These are phyloP conservation scores for Pseudomugil gertrudae DNA, from an alignment of 2,797 vertebrate genomes.

Conservation along the genomic window DNA sequence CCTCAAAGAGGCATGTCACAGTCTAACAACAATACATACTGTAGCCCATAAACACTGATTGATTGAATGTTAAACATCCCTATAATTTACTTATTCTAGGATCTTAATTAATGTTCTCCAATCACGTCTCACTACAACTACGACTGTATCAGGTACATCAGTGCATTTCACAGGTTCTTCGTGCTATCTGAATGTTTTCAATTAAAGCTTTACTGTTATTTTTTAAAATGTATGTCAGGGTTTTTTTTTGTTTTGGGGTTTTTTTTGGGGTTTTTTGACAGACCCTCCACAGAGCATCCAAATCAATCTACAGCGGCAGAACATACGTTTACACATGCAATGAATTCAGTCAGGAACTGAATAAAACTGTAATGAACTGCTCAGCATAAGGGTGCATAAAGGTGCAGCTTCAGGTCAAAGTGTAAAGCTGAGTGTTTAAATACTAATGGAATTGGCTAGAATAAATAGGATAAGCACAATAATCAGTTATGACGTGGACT, in stretches of 20 bases:
- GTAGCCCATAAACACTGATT: no score
- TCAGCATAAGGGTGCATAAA: not conserved
- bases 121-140: not conserved
- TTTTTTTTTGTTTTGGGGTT: conserved; percentile 1
- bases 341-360: not conserved
- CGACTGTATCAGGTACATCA: not conserved
- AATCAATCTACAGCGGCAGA: not conserved
- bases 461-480: conserved; percentile 8
- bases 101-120: not conserved
- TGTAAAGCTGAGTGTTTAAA: conserved; percentile 9
- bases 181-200: not conserved
- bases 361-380: not conserved
- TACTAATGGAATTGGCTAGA: conserved; percentile 7
- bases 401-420: not conserved
- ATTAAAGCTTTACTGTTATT: not conserved
- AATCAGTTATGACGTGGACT: conserved; percentile 6
- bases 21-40: not conserved
- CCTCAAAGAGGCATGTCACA: no score
- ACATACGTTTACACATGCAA: not conserved
- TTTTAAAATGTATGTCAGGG: not conserved
- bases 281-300: conserved; percentile 3
- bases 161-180: not conserved
- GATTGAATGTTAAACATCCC: not conserved
- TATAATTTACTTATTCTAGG: not conserved
- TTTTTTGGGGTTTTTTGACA: not conserved